A percentile compares a stretch with the other conserved stretches of the same genome.
These are phyloP conservation scores for Fulmarus glacialis DNA, from an alignment of 2,113 vertebrate species.

Conservation along the genomic window DNA sequence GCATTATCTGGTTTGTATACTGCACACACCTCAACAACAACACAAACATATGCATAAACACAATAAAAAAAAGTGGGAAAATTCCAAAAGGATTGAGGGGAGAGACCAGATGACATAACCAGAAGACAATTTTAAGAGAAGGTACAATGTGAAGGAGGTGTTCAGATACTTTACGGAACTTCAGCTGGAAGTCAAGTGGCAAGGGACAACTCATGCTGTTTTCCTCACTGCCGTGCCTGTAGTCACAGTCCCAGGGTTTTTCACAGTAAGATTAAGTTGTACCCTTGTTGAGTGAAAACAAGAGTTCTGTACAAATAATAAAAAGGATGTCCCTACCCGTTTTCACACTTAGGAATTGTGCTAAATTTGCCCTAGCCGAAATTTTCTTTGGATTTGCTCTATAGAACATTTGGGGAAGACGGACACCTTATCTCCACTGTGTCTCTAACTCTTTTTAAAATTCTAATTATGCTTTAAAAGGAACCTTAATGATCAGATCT, in stretches of 20 bases:
- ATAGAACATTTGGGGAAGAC: neutral
- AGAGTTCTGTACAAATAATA: neutral
- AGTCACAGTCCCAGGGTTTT: neutral
- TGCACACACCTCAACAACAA: accelerated
- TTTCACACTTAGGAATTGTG: neutral
- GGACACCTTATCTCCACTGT: neutral
- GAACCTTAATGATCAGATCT: neutral
- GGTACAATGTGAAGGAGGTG: neutral
- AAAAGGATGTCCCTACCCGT: neutral
- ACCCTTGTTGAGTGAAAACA: neutral
- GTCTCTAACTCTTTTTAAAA: neutral
- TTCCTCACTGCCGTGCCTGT: accelerated
- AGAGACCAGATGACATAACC: neutral
- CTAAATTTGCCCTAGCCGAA: neutral
- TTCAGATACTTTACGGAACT: neutral
- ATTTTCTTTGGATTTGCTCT: neutral
- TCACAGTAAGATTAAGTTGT: neutral
- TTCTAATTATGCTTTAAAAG: neutral
- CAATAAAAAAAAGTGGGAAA: neutral
- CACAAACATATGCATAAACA: neutral
- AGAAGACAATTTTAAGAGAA: neutral
- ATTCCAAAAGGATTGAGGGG: neutral
- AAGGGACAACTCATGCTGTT: neutral
- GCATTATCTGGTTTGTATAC: neutral
- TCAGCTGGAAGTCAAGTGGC: neutral